Conservation (phyloP, 2,888 invertebrate genomes). For the Chrysolina haemoptera region DNA sequence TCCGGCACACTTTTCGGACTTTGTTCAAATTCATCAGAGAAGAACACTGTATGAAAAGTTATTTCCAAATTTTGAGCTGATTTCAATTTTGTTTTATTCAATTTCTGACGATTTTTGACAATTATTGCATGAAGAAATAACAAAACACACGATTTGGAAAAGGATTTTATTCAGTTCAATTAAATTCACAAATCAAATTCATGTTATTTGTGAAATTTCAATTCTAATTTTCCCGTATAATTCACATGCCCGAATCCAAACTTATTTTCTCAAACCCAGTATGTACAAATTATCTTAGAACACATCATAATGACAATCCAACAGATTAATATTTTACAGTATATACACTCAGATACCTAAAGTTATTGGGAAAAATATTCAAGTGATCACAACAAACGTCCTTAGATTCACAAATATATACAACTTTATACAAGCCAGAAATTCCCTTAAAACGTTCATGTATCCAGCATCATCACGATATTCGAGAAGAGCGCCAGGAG, state of each 20-base stretch:
- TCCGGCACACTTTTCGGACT: too few relatives aligned
- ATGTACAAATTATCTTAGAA: not conserved
- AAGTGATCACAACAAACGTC: conserved; percentile 2
- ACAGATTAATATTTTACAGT: not conserved
- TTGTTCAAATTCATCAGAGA: too few relatives aligned
- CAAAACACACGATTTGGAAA: too few relatives aligned
- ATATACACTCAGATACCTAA: not conserved
- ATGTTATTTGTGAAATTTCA: not conserved
- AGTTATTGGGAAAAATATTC: not conserved
- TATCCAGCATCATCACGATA: conserved; percentile 47
- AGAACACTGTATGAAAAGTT: too few relatives aligned
- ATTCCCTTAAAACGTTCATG: conserved; percentile 40
- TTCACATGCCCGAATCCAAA: not conserved
- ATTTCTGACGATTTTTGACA: too few relatives aligned
- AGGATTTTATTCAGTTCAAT: not conserved
- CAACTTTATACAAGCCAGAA: conserved; percentile 7
- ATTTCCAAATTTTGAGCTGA: too few relatives aligned
- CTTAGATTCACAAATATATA: conserved; percentile 26
- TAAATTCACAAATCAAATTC: not conserved
- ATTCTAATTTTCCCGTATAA: not conserved
- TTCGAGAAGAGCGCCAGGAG: conserved; percentile 45
- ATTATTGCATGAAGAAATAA: too few relatives aligned
- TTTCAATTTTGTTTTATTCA: too few relatives aligned
- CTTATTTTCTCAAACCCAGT: not conserved
- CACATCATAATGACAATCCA: not conserved